These are phyloP conservation scores for Galeruca laticollis DNA, from an alignment of 2,888 invertebrate genomes.

Conservation along the genomic window DNA sequence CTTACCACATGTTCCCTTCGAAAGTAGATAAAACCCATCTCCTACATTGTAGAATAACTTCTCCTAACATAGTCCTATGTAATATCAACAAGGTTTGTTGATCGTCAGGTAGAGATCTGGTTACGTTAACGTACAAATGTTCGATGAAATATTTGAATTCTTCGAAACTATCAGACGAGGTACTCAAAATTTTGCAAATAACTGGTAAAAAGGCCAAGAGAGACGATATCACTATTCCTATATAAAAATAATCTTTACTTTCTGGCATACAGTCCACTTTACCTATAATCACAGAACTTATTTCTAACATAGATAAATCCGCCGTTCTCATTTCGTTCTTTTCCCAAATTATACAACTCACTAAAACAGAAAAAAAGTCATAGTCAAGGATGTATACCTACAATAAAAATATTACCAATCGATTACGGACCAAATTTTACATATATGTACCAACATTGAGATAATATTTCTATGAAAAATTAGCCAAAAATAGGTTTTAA, in stretches of 20 bases:
- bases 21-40: constrained; percentile 26
- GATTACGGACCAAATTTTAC: no score
- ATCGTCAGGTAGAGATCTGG: constrained; percentile 10
- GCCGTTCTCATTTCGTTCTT: constrained; percentile 90
- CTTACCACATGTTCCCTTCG: constrained; percentile 33
- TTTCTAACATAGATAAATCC: constrained; percentile 93
- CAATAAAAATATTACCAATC: no score
- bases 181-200: constrained; percentile 65
- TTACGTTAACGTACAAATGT: constrained; percentile 34
- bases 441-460: no score
- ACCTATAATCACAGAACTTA: constrained; percentile 93
- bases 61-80: constrained; percentile 22
- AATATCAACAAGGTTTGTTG: constrained; percentile 18
- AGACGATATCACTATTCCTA: constrained; percentile 74
- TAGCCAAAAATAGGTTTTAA: no score
- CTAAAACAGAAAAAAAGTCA: constrained; percentile 67
- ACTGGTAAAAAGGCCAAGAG: constrained; percentile 75
- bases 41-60: constrained; percentile 17
- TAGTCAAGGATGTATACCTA: no score
- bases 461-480: no score
- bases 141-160: constrained; percentile 31
- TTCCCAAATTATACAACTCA: constrained; percentile 97
- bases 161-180: constrained; percentile 26
- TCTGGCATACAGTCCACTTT: constrained; percentile 88
- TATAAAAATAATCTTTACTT: constrained; percentile 83